phyloP scores from a whole-genome alignment of 2,797 vertebrate species.

The Pteropus rufus region DNA sequence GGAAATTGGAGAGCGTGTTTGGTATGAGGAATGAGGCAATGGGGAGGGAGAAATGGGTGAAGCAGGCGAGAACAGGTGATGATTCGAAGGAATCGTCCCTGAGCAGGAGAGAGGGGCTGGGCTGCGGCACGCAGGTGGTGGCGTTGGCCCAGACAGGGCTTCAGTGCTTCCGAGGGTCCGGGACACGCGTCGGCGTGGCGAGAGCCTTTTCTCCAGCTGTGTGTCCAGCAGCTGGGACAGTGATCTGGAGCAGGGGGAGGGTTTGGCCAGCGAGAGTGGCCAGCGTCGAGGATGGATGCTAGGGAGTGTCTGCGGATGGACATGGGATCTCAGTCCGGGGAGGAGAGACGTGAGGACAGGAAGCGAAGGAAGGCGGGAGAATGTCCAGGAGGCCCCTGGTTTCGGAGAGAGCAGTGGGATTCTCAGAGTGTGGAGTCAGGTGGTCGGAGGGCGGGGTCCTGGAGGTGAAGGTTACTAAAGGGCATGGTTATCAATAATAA shows the following conservation, averaged over 20 bases:
- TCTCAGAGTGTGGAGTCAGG: background rate
- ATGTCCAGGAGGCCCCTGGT: background rate
- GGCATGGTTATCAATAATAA: too few relatives aligned
- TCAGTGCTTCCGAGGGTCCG: background rate
- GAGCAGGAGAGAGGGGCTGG: background rate
- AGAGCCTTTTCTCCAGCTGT: background rate
- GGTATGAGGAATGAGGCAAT: too few relatives aligned
- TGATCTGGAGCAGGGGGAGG: background rate
- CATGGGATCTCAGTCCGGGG: background rate
- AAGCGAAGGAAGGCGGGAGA: background rate
- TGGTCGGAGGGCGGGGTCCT: background rate
- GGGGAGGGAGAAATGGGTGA: background rate
- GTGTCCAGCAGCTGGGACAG: background rate
- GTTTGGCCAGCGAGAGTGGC: background rate
- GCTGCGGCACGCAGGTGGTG: background rate
- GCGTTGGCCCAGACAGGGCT: background rate
- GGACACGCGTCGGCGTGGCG: too few relatives aligned
- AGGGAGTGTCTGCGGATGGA: background rate
- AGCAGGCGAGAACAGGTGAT: background rate
- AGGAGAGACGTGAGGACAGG: too few relatives aligned
- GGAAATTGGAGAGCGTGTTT: too few relatives aligned
- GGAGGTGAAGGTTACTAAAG: background rate
- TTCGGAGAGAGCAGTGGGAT: background rate
- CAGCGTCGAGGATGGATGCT: background rate
- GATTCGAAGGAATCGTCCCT: background rate